Percentiles rank a stretch among this genome's conserved stretches.
Evolutionary conservation across 2,888 invertebrate species (phyloP).

Genomic region (Dryadula phaetusa): DNA sequence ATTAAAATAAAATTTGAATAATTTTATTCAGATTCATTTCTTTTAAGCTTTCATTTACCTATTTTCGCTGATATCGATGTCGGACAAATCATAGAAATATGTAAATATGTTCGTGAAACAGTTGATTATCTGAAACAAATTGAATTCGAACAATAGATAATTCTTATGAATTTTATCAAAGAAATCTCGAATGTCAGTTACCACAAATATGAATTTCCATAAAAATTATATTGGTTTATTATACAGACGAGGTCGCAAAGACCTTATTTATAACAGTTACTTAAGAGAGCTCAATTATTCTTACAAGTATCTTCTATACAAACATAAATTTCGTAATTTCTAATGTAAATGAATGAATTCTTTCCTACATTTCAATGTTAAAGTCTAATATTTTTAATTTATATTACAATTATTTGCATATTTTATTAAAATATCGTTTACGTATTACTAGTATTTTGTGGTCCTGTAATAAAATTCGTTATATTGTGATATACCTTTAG

Average conservation of each 20-base stretch:
- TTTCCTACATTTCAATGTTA: too few relatives aligned
- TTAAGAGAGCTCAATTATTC: neutral
- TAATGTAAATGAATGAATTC: too few relatives aligned
- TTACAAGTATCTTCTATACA: neutral
- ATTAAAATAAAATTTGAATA: neutral
- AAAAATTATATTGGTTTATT: slow-evolving; percentile 1
- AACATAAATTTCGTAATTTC: neutral
- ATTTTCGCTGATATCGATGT: neutral
- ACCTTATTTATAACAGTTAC: neutral
- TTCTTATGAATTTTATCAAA: slow-evolving; percentile 2
- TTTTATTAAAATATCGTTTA: neutral
- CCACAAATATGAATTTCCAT: slow-evolving; percentile 16
- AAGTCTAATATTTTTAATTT: too few relatives aligned
- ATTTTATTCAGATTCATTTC: neutral
- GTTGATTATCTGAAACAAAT: neutral
- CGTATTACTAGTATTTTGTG: neutral
- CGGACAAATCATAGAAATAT: neutral
- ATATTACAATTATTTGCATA: neutral
- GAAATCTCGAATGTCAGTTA: slow-evolving; percentile 5
- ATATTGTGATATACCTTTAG: too few relatives aligned
- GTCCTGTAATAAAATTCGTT: too few relatives aligned
- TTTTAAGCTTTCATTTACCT: neutral
- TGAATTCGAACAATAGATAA: slow-evolving; percentile 15
- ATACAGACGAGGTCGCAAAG: neutral
- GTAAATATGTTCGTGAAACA: slow-evolving; percentile 7